These are phyloP conservation scores for Lutjanus campechanus DNA, from an alignment of 2,797 vertebrate genomes.

Conservation along the genomic window DNA sequence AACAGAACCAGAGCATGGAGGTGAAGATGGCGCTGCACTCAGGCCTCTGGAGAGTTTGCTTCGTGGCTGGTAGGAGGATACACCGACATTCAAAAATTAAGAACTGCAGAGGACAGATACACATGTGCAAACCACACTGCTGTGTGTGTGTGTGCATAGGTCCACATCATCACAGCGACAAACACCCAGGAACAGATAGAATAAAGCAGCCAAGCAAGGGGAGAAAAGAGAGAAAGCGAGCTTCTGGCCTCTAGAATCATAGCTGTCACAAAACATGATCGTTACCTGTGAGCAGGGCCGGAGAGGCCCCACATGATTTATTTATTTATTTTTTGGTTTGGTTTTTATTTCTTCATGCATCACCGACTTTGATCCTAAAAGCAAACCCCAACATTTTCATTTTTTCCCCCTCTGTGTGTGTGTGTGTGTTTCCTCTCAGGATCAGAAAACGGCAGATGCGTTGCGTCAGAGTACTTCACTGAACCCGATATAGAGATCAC, in stretches of 20 bases:
- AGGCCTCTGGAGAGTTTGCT: slow-evolving; percentile 95
- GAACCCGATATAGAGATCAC: slow-evolving; percentile 94
- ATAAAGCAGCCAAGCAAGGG: neutral
- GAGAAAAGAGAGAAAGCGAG: slow-evolving; percentile 20
- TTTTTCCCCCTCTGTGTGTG: slow-evolving; percentile 9
- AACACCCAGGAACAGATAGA: slow-evolving; percentile 22
- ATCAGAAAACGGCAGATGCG: slow-evolving; percentile 89
- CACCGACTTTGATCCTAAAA: slow-evolving; percentile 44
- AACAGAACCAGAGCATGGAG: slow-evolving; percentile 94
- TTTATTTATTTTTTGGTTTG: neutral
- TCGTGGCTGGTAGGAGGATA: slow-evolving; percentile 89
- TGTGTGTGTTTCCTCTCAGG: slow-evolving; percentile 71
- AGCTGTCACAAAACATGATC: slow-evolving; percentile 66
- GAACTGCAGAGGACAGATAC: neutral
- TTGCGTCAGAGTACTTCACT: slow-evolving; percentile 94
- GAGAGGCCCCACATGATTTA: slow-evolving; percentile 31
- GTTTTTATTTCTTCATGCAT: slow-evolving; percentile 47
- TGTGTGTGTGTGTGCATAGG: slow-evolving; percentile 16
- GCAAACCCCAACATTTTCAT: slow-evolving; percentile 31
- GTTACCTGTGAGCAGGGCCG: slow-evolving; percentile 59
- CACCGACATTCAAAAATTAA: slow-evolving; percentile 5
- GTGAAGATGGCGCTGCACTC: slow-evolving; percentile 96
- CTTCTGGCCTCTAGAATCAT: slow-evolving; percentile 41
- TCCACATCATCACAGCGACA: slow-evolving; percentile 28
- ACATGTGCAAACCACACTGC: neutral